Conservation (phyloP, 2,888 invertebrate species). For the Serripes groenlandicus region DNA sequence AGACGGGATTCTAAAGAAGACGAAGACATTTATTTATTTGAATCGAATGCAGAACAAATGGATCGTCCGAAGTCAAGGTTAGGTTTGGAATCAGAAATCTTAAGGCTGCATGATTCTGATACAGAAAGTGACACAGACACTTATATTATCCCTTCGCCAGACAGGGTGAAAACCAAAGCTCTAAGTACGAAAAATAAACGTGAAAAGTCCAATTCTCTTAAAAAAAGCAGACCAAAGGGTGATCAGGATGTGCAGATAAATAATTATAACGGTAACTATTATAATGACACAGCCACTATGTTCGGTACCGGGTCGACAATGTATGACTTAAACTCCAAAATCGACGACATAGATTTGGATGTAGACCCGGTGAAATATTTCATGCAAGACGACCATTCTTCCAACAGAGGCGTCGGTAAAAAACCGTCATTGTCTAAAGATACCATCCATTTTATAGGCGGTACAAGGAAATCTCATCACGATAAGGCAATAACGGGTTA, state of each 20-base stretch:
- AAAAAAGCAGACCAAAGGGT: neutral
- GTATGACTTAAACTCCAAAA: slow-evolving; percentile 52
- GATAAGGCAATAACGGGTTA: slow-evolving; percentile 40
- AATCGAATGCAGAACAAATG: neutral
- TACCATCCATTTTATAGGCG: slow-evolving; percentile 52
- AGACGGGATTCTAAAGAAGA: slow-evolving; percentile 4
- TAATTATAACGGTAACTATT: neutral
- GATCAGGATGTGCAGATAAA: neutral
- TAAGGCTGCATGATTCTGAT: neutral
- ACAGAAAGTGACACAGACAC: neutral
- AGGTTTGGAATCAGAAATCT: slow-evolving; percentile 6
- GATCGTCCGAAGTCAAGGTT: slow-evolving; percentile 44
- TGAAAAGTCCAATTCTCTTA: neutral
- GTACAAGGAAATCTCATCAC: slow-evolving; percentile 33
- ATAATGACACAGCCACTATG: neutral
- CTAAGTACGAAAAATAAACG: neutral
- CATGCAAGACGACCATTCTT: slow-evolving; percentile 40
- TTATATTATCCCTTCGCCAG: neutral
- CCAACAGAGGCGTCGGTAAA: neutral
- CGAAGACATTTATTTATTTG: neutral
- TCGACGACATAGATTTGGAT: slow-evolving; percentile 62
- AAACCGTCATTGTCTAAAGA: slow-evolving; percentile 60
- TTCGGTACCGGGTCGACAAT: slow-evolving; percentile 4
- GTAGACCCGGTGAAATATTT: slow-evolving; percentile 64
- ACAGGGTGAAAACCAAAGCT: neutral